These are phyloP conservation scores for Bostrychus sinensis DNA, from an alignment of 2,113 vertebrate species.

Conservation along the genomic window DNA sequence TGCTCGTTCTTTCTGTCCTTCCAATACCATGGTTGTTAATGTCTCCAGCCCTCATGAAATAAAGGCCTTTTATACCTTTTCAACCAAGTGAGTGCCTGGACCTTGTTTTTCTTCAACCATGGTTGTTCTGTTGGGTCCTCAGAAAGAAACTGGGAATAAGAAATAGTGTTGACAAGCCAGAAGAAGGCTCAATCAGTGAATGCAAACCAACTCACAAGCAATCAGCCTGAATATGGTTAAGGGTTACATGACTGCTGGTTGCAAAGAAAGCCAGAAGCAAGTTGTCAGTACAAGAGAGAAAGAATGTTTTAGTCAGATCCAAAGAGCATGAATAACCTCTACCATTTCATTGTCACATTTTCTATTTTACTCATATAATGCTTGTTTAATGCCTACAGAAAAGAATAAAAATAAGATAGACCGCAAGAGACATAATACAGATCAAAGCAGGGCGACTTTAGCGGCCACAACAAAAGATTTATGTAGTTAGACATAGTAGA, in stretches of 20 bases:
- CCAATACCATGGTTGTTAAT: conserved; percentile 12
- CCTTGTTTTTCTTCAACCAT: no score
- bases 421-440: conserved; percentile 18
- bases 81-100: no score
- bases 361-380: no score
- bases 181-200: conserved; percentile 65
- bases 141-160: conserved; percentile 21
- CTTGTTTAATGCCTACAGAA: conserved; percentile 34
- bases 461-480: conserved; percentile 22
- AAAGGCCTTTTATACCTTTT: no score
- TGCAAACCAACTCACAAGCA: conserved; percentile 74
- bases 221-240: conserved; percentile 68
- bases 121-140: conserved; percentile 12
- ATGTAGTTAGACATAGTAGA: conserved; percentile 19
- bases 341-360: no score
- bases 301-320: no score
- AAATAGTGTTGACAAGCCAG: conserved; percentile 72
- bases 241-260: no score
- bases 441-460: conserved; percentile 51
- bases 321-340: no score
- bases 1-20: conserved; percentile 34
- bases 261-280: no score
- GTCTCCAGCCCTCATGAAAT: no score
- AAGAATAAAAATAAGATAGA: conserved; percentile 15
- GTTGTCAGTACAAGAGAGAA: no score